These are phyloP conservation scores for Melanaphis sacchari DNA, from an alignment of 1,140 invertebrate species.

Conservation along the genomic window DNA sequence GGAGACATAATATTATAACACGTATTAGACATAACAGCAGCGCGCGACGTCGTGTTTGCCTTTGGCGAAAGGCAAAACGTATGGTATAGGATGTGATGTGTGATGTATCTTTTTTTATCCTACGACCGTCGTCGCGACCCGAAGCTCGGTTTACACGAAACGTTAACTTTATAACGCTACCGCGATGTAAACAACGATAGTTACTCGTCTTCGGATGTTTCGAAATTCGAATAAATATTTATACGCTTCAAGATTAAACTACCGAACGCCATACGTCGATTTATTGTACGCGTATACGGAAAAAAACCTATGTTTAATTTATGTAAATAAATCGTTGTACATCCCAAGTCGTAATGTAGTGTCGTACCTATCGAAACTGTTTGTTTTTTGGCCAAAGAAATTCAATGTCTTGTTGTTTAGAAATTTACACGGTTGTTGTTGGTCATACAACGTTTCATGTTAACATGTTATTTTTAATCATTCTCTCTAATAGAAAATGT, in stretches of 20 bases:
- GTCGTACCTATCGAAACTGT: not conserved
- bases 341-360: not conserved
- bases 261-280: not conserved
- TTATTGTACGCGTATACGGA: not conserved
- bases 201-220: not conserved
- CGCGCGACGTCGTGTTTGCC: not conserved
- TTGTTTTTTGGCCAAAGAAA: not conserved
- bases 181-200: not conserved
- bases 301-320: not conserved
- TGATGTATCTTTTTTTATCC: not conserved
- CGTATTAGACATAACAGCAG: not conserved
- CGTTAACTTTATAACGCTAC: not conserved
- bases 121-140: not conserved
- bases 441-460: not conserved
- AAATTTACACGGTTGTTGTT: not conserved
- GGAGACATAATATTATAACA: too few species aligned
- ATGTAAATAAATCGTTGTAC: not conserved
- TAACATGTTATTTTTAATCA: not conserved
- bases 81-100: not conserved
- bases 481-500: not conserved
- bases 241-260: not conserved
- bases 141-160: not conserved
- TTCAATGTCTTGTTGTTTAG: not conserved
- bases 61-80: not conserved
- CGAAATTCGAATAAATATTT: conserved; percentile 26